These are phyloP conservation scores for Ochropleura plecta DNA, from an alignment of 2,888 invertebrate genomes.

Conservation along the genomic window DNA sequence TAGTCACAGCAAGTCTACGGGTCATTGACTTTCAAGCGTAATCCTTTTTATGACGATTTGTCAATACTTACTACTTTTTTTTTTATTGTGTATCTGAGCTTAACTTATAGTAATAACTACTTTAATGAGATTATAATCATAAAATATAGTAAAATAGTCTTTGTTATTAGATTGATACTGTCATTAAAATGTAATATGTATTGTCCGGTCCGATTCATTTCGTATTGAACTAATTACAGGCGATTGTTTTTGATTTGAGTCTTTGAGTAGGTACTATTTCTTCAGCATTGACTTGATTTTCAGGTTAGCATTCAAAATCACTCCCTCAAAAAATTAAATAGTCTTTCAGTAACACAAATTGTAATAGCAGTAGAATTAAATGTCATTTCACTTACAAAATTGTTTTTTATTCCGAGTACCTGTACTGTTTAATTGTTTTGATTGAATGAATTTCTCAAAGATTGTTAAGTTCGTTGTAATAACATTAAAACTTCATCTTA, in stretches of 20 bases:
- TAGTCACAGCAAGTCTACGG: conserved; percentile 38
- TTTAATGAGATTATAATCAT: conserved; percentile 24
- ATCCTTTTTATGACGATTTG: conserved; percentile 41
- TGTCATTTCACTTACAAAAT: not conserved
- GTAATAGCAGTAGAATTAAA: not conserved
- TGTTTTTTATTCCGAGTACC: not conserved
- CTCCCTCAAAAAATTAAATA: not conserved
- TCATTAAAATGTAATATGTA: conserved; percentile 9
- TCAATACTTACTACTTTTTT: conserved; percentile 23
- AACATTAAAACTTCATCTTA: conserved; percentile 1
- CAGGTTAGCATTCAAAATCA: not conserved
- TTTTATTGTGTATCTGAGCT: conserved; percentile 26
- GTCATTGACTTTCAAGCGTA: conserved; percentile 58
- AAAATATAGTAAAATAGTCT: conserved; percentile 8
- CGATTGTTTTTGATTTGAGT: not conserved
- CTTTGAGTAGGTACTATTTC: not conserved
- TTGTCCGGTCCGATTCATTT: conserved; percentile 15
- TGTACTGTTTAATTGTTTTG: not conserved
- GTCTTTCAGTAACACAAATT: not conserved
- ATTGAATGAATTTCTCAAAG: not conserved
- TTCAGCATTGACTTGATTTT: not conserved
- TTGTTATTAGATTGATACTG: conserved; percentile 18
- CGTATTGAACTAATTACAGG: conserved; percentile 4
- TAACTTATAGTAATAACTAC: conserved; percentile 31
- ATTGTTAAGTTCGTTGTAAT: conserved; percentile 6